These are phyloP conservation scores for Akabosia matsudoensis DNA, from an alignment of 1,140 invertebrate genomes.

Conservation along the genomic window DNA sequence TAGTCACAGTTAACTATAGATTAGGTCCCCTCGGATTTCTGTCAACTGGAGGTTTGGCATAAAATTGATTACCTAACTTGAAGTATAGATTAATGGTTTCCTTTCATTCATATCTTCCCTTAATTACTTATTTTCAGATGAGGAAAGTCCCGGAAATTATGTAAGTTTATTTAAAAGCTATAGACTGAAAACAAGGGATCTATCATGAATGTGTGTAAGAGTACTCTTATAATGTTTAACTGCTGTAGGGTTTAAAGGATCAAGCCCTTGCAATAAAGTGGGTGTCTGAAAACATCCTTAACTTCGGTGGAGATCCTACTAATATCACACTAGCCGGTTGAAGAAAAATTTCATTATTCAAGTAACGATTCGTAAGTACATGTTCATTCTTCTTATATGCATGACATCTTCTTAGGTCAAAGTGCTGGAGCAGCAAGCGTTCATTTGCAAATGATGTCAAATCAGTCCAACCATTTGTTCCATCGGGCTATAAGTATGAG, in stretches of 20 bases:
- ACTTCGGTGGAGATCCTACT: not conserved
- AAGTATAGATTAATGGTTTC: too few species aligned
- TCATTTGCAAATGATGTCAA: conserved; percentile 37
- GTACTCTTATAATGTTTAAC: too few species aligned
- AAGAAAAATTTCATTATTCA: not conserved
- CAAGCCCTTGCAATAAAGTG: not conserved
- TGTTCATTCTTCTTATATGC: not conserved
- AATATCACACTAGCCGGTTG: not conserved
- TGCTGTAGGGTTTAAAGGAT: not conserved
- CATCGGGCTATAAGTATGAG: conserved; percentile 19
- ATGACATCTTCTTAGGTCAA: not conserved
- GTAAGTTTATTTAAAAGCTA: not conserved
- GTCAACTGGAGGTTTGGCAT: not conserved
- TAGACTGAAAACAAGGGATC: too few species aligned
- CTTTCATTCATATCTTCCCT: not conserved
- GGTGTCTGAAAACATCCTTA: not conserved
- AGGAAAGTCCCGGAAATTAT: conserved; percentile 7
- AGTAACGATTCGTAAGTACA: not conserved
- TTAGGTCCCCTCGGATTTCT: not conserved
- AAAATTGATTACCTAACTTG: too few species aligned
- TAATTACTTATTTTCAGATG: too few species aligned
- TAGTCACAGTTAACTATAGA: not conserved
- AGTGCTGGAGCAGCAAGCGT: conserved; percentile 8
- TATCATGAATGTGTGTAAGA: too few species aligned
- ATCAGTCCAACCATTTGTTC: conserved; percentile 16